A percentile compares a stretch with the other conserved stretches of the same genome.
Conservation (phyloP, 2,888 invertebrate species). For the Epistrophella euchroma region DNA sequence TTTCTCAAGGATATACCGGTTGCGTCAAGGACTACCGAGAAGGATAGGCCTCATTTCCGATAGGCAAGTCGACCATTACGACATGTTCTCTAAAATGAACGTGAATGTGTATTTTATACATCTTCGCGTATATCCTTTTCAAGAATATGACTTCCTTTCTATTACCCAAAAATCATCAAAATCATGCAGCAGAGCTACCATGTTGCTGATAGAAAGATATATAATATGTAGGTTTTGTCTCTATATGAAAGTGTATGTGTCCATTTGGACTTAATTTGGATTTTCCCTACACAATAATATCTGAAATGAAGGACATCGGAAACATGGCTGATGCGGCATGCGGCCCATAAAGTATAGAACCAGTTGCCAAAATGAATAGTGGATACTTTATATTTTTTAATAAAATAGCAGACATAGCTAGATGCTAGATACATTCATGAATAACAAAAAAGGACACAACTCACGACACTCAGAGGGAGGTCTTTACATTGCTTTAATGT, state of each 20-base stretch:
- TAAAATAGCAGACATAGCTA: constrained; percentile 6
- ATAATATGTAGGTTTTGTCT: too few relatives aligned
- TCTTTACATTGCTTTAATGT: constrained; percentile 7
- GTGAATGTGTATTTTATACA: constrained; percentile 34
- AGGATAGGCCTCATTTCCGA: constrained; percentile 68
- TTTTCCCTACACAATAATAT: constrained; percentile 41
- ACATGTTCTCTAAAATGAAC: constrained; percentile 43
- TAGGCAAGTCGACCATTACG: constrained; percentile 66
- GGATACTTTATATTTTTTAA: constrained; percentile 29
- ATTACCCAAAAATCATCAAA: constrained; percentile 42
- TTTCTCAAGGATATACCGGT: constrained; percentile 42
- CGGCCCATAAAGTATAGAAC: neutral
- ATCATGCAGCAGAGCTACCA: neutral
- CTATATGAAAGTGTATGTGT: constrained; percentile 14
- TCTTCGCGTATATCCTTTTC: constrained; percentile 42
- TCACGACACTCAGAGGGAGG: neutral
- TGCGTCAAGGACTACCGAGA: constrained; percentile 40
- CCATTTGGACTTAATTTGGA: constrained; percentile 59
- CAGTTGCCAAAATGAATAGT: constrained; percentile 21
- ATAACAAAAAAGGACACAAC: neutral
- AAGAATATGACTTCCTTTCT: constrained; percentile 14
- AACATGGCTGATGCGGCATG: constrained; percentile 14
- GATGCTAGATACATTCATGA: constrained; percentile 3
- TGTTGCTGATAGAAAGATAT: neutral
- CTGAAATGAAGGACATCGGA: constrained; percentile 43